Evolutionary conservation across 2,888 invertebrate species (phyloP), one percentile per base, ranked within the genome.

Genomic region (Rhagophthalmus giganteus): DNA sequence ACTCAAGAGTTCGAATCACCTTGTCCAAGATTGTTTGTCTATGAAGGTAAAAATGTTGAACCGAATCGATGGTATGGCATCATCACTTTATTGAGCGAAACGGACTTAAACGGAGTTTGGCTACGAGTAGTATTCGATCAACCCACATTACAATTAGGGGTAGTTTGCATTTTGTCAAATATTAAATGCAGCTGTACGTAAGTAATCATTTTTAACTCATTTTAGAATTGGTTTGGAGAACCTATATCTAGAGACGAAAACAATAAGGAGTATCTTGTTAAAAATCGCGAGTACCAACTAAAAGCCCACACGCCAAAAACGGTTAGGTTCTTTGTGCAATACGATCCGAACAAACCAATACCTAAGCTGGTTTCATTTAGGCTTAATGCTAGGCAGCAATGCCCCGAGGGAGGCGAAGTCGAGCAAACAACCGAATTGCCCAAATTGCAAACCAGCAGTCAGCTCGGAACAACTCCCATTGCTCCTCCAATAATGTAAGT

Each of bases 11-110:
- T n/a, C n/a, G n/a, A n/a, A 30, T 30, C 30, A 12, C 30, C 30
- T 10, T 30, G 30, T 30, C 30, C 30, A 2, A 4, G 30, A 30
- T 12, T 30, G 7, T 30, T 30, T 30, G 30, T 30, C 7, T 33
- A 33, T 14, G 6, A 32, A 39, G 12, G 28, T 27, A 74, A 77
- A 0, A 76, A 78, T 1, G 71, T 76, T 0, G 82, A 82, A 60
- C 72, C 76, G 0, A 82, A 81, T 16, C 68, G 80, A 24, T 84
- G 84, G 83, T 83, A 81, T 61, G 85, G 83, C 0, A 78, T 78
- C 2, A 74, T 83, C n/a, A 78, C 78, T 54, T 64, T 85, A 2
- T 76, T 77, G n/a, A 64, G 64, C 0, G 80, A 81, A 49, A 78
- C 78, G 55, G 81, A 79, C 0, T 72, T 84, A 2, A 81, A 4